Evolutionary conservation across 2,113 vertebrate genomes (phyloP), one percentile per base, ranked within the genome.

Genomic region (Nettapus auritus): DNA sequence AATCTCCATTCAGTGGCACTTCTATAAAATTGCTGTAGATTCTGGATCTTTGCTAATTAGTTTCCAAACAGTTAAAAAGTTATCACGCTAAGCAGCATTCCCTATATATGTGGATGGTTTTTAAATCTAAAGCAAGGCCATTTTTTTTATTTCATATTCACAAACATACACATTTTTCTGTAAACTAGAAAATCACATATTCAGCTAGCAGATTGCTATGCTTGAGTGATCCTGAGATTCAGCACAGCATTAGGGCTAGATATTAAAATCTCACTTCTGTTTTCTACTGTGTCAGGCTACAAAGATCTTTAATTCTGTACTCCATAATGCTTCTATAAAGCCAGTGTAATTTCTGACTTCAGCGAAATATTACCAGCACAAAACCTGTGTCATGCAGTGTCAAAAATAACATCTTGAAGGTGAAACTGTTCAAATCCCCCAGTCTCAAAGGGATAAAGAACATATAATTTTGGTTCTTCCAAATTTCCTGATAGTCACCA

Each of bases 321-420:
- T 42, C 21, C 56, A 13, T 26, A 40, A 57, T 17, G 33, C 15
- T 57, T 22, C 29, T 28, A 6, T 19, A 63, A 93, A 33, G 29
- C 8, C 59, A 90, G 52, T 67, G 26, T 21, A 86, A 81, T 31
- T 52, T 38, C 36, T 64, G 38, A 28, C 33, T 89, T 84, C 46
- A 71, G 36, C 22, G 63, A 86, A 90, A 29, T 1, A 78, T 22
- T 29, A 64, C 0, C 0, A 71, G 63, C 7, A 64, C n/a, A 82
- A 90, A 88, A 38, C 3, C 13, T 22, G 1, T 22, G 13, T 21
- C 52, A 53, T 13, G 19, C n/a, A 67, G 20, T 28, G 20, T 34
- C 15, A 90, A 62, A 84, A 40, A 0, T 21, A 77, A 78, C 88
- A n/a, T 34, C 17, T 3, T 70, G 3, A 13, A 38, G 19, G 53